phyloP scores from a whole-genome alignment of 2,113 vertebrate species.

The Smithornis capensis region DNA sequence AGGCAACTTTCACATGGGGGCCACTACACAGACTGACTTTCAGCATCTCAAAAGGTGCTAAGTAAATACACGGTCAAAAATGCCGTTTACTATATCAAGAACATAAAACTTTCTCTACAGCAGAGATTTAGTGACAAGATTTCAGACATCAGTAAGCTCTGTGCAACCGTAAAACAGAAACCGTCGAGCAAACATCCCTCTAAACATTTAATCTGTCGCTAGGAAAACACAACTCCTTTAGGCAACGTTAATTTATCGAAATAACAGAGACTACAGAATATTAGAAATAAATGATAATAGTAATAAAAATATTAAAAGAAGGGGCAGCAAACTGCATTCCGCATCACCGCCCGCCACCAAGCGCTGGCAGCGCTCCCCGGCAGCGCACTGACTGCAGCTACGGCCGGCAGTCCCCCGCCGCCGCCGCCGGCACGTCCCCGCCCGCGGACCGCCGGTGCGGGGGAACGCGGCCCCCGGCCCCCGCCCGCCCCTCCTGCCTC shows the following conservation, averaged over 20 bases:
- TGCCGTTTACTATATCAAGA: constrained; percentile 26
- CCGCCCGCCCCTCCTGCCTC: background rate
- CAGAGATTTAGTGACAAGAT: constrained; percentile 32
- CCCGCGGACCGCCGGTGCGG: background rate
- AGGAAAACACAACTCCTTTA: constrained; percentile 9
- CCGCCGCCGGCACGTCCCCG: background rate
- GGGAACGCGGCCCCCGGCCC: too few relatives aligned
- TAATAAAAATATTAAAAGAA: background rate
- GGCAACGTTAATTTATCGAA: constrained; percentile 34
- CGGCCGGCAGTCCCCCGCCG: background rate
- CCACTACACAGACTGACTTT: background rate
- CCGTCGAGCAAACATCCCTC: background rate
- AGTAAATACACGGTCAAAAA: constrained; percentile 58
- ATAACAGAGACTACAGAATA: background rate
- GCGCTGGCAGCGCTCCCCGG: constrained; percentile 38
- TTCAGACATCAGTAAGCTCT: background rate
- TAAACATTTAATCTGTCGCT: background rate
- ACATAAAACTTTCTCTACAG: constrained; percentile 73
- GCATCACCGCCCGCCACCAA: constrained; percentile 37
- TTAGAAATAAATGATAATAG: background rate
- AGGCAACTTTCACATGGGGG: constrained; percentile 53
- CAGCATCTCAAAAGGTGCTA: constrained; percentile 31
- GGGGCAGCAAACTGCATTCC: constrained; percentile 30
- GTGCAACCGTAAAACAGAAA: background rate
- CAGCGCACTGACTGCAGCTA: constrained; percentile 14